Evolutionary conservation across 2,113 vertebrate species (phyloP).

Genomic region (Psettodes erumei): DNA sequence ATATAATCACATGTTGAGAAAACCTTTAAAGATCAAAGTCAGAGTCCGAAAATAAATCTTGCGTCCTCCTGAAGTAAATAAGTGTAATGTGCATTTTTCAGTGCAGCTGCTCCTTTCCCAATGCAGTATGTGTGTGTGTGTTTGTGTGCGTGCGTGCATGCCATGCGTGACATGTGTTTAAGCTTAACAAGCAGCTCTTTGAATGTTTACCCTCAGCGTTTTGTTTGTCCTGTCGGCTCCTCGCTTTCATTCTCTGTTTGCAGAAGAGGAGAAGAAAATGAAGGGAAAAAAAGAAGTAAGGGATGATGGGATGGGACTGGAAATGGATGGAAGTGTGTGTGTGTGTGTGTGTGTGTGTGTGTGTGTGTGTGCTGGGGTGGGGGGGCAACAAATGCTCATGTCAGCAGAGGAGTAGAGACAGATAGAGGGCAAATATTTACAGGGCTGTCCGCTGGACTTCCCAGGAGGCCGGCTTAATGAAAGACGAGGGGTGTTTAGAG

Average conservation of each 20-base stretch:
- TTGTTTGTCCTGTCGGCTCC: conserved; percentile 50
- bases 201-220: conserved; percentile 54
- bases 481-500: conserved; percentile 57
- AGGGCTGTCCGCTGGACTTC: conserved; percentile 43
- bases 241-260: conserved; percentile 58
- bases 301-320: background rate
- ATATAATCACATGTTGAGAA: background rate
- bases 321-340: background rate
- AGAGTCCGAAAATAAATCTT: conserved; percentile 5
- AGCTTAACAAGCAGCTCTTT: conserved; percentile 60
- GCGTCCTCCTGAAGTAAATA: conserved; percentile 22
- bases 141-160: conserved; percentile 28
- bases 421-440: conserved; percentile 76
- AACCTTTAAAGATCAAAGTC: background rate
- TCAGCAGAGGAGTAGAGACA: conserved; percentile 55
- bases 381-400: conserved; percentile 26
- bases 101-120: conserved; percentile 38
- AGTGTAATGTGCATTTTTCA: conserved; percentile 3
- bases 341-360: no score
- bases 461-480: conserved; percentile 59
- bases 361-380: background rate
- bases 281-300: conserved; percentile 26
- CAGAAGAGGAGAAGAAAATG: conserved; percentile 29
- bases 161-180: conserved; percentile 52
- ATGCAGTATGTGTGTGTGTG: conserved; percentile 15